These are phyloP conservation scores for Mizuhopecten yessoensis DNA, from an alignment of 1,140 invertebrate species.

Conservation along the genomic window DNA sequence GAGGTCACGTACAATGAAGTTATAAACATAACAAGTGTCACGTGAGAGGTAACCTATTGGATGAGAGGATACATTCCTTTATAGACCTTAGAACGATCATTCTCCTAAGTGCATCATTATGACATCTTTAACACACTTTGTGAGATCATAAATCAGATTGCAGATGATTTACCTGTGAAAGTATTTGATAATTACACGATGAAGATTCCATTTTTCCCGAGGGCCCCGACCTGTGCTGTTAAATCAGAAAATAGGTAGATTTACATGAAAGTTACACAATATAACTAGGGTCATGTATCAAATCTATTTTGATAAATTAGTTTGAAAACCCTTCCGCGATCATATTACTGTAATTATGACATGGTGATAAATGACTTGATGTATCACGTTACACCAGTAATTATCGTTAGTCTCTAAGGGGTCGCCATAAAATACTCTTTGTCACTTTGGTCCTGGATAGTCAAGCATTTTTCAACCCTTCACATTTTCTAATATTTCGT, in stretches of 20 bases:
- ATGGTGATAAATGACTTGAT: background rate
- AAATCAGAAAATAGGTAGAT: background rate
- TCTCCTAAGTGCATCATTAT: background rate
- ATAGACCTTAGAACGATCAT: background rate
- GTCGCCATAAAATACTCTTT: too few relatives aligned
- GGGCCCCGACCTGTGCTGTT: background rate
- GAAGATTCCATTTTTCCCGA: background rate
- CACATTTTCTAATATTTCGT: too few relatives aligned
- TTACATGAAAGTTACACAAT: background rate
- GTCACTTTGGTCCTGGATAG: background rate
- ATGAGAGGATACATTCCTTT: conserved; percentile 13
- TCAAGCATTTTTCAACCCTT: too few relatives aligned
- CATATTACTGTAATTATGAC: conserved; percentile 10
- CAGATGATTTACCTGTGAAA: background rate
- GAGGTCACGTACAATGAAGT: background rate
- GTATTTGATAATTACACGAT: background rate
- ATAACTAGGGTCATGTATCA: background rate
- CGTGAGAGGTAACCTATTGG: background rate
- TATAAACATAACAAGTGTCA: background rate
- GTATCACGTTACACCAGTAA: background rate
- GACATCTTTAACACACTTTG: background rate
- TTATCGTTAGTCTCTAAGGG: background rate
- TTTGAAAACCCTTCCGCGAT: background rate
- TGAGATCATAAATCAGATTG: conserved; percentile 11
- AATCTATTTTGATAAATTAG: conserved; percentile 4